A percentile compares a stretch with the other conserved stretches of the same genome.
phyloP scores from a whole-genome alignment of 2,797 vertebrate genomes.

The Adelosebastes latens region DNA sequence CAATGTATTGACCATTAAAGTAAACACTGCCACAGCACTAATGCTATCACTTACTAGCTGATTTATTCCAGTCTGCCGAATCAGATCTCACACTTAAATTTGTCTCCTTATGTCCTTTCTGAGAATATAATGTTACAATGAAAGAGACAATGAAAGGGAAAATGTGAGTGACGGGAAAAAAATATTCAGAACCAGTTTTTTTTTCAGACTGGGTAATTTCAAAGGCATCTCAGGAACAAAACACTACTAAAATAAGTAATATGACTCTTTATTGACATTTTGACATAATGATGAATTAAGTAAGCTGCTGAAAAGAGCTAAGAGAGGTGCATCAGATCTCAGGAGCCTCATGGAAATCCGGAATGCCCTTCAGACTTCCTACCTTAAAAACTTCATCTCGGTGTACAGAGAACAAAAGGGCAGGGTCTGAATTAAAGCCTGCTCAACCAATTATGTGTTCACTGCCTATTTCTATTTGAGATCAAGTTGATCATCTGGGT shows the following conservation, averaged over 20 bases:
- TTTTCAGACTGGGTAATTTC: not conserved
- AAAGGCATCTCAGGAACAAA: not conserved
- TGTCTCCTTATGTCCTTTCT: conserved; percentile 3
- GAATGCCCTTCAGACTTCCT: conserved; percentile 26
- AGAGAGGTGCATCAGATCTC: not conserved
- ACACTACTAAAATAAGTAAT: not conserved
- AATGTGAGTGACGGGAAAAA: not conserved
- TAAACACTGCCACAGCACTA: not conserved
- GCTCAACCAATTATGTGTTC: conserved; percentile 15
- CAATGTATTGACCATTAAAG: conserved; percentile 47
- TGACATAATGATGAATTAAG: conserved; percentile 7
- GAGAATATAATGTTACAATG: not conserved
- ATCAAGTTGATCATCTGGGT: conserved; percentile 14
- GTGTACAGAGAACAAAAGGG: conserved; percentile 30
- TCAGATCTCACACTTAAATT: not conserved
- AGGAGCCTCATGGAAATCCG: not conserved
- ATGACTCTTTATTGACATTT: conserved; percentile 24
- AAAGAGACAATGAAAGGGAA: not conserved
- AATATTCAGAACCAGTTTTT: not conserved
- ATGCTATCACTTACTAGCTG: conserved; percentile 13
- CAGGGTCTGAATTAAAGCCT: conserved; percentile 30
- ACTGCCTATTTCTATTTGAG: conserved; percentile 4
- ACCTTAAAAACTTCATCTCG: conserved; percentile 27
- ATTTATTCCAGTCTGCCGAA: conserved; percentile 10
- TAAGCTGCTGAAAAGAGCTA: conserved; percentile 1